These are phyloP conservation scores for Pseudochromis fuscus DNA, from an alignment of 2,797 vertebrate species.

Conservation along the genomic window DNA sequence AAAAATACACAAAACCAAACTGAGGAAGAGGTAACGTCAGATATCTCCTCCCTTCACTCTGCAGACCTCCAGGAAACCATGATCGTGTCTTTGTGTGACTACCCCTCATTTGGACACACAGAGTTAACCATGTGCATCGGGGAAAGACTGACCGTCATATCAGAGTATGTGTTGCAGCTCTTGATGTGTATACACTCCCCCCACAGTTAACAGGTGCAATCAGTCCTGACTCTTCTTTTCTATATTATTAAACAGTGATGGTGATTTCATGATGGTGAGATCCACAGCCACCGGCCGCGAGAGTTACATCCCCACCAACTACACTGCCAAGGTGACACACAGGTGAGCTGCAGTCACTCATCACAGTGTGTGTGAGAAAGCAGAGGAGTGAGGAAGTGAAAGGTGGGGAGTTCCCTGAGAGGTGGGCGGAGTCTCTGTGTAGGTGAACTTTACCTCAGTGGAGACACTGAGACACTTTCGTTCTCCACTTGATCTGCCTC, in stretches of 20 bases:
- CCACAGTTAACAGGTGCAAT: background rate
- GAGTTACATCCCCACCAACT: slow-evolving; percentile 84
- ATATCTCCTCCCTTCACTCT: slow-evolving; percentile 11
- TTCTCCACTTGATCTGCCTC: slow-evolving; percentile 42
- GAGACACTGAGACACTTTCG: slow-evolving; percentile 48
- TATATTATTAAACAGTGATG: slow-evolving; percentile 79
- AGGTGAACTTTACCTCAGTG: slow-evolving; percentile 40
- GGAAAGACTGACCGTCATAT: slow-evolving; percentile 85
- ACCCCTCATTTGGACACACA: slow-evolving; percentile 69
- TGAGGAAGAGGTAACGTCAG: background rate
- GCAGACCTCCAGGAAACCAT: slow-evolving; percentile 59
- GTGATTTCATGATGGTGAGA: slow-evolving; percentile 88
- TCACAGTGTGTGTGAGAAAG: background rate
- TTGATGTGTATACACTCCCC: background rate
- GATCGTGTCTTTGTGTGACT: slow-evolving; percentile 86
- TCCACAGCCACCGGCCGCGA: slow-evolving; percentile 82
- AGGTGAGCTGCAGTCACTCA: slow-evolving; percentile 75
- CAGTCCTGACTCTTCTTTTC: slow-evolving; percentile 15
- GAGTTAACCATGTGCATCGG: slow-evolving; percentile 82
- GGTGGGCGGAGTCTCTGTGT: slow-evolving; percentile 49
- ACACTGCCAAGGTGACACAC: slow-evolving; percentile 86
- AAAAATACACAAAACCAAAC: background rate
- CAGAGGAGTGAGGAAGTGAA: slow-evolving; percentile 6
- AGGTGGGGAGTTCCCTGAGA: slow-evolving; percentile 47
- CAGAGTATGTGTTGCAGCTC: slow-evolving; percentile 84